Base-by-base conservation (phyloP, 2,113 vertebrate genomes). In the Romanogobio albipinnatus region DNA sequence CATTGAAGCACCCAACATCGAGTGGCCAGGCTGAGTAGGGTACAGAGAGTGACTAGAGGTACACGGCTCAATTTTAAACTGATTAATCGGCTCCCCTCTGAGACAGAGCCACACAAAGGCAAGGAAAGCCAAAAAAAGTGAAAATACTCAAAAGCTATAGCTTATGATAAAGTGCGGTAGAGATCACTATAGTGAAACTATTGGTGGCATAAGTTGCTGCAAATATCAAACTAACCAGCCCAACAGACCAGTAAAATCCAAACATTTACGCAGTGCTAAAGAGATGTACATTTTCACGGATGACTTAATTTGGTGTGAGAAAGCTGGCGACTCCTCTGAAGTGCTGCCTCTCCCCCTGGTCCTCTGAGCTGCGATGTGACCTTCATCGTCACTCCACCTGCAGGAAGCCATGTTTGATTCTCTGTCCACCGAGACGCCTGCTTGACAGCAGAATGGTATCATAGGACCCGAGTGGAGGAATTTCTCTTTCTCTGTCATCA, bases 341-440 rank as follows among this genome's bases (percentile, higher is more conserved):
- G 90, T 75, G 66, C 88, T 90, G 82, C 86, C 84, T 86, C 86
- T 79, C 89, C 87, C 88, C 88, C 88, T 87, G 81, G 90, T 91
- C 84, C 91, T 91, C 90, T 92, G 94, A 91, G 93, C 93, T 91
- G 90, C 90, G 86, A 85, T 3, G 6, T 95, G 96, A 96, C 96
- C 95, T 97, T 95, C 93, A 92, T 90, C 90, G 88, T 86, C 88
- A 89, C 93, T 95, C 93, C 95, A 96, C 96, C 96, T 96, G 95
- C 96, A 96, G 95, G 95, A 97, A 96, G 94, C 94, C 94, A 94
- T 94, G 94, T 96, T 97, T 96, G 96, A 96, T 94, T 95, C 94
- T 95, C 86, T 58, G 93, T 94, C 92, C 87, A 36, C 89, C 91
- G 92, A 96, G 94, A 92, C 85, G 93, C 88, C 91, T 91, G 93